A percentile compares a stretch with the other conserved stretches of the same genome.
Evolutionary conservation across 2,888 invertebrate species (phyloP).

Genomic region (Pyrrhosoma nymphula): DNA sequence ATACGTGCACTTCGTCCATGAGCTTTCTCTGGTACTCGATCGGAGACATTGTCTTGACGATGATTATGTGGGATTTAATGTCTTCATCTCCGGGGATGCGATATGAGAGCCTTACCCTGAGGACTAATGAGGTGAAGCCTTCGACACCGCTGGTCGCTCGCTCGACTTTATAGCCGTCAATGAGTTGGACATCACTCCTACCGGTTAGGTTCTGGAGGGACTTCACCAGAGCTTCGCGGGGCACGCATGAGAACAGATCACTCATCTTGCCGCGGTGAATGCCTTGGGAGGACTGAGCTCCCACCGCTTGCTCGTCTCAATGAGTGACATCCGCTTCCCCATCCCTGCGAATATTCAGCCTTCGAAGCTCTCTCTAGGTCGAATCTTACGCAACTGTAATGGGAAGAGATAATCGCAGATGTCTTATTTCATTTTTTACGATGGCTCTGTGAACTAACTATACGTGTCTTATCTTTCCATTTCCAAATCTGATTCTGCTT

Average conservation of each 20-base stretch:
- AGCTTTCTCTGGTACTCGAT: neutral
- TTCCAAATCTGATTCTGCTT: neutral
- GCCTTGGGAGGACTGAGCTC: neutral
- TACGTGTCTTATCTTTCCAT: neutral
- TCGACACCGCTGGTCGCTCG: neutral
- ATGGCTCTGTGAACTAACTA: too few species aligned
- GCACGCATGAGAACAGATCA: neutral
- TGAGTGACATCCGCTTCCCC: neutral
- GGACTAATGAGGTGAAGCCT: neutral
- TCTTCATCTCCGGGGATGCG: neutral
- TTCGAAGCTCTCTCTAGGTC: neutral
- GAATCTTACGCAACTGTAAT: neutral
- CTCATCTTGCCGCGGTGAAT: neutral
- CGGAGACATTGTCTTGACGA: neutral
- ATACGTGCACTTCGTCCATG: neutral
- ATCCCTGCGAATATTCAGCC: neutral
- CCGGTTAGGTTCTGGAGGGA: neutral
- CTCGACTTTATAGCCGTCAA: neutral
- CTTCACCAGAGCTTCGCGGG: neutral
- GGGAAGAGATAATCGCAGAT: neutral
- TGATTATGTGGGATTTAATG: neutral
- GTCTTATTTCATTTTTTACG: neutral
- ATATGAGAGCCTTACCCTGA: neutral
- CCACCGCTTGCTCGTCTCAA: neutral
- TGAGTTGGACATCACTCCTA: neutral